phyloP scores from a whole-genome alignment of 2,888 invertebrate species.

The Synergus itoensis region DNA sequence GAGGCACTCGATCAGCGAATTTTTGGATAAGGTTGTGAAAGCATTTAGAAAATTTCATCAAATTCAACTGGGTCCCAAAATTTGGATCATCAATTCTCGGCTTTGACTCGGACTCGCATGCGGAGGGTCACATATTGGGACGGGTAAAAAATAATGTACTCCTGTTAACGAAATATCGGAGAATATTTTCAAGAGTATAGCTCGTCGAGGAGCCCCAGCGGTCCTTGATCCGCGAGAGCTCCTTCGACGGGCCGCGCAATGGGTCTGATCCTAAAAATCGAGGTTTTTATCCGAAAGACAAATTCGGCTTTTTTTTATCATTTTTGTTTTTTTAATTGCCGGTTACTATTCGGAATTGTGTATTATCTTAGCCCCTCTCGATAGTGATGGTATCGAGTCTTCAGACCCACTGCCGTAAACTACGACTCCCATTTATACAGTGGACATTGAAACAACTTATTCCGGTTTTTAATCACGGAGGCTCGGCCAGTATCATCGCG shows the following conservation, averaged over 20 bases:
- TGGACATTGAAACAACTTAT: slow-evolving; percentile 78
- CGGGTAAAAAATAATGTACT: slow-evolving; percentile 72
- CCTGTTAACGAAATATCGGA: slow-evolving; percentile 69
- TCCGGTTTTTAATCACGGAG: slow-evolving; percentile 78
- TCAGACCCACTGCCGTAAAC: slow-evolving; percentile 73
- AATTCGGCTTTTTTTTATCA: neutral
- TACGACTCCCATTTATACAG: slow-evolving; percentile 77
- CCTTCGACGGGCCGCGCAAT: slow-evolving; percentile 65
- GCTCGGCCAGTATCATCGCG: slow-evolving; percentile 74
- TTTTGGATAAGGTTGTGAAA: neutral
- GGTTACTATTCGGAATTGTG: slow-evolving; percentile 8
- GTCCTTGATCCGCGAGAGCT: slow-evolving; percentile 52
- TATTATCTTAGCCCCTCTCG: neutral
- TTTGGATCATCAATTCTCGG: slow-evolving; percentile 31
- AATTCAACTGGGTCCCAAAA: slow-evolving; percentile 36
- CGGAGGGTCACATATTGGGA: slow-evolving; percentile 62
- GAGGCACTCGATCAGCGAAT: slow-evolving; percentile 75
- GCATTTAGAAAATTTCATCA: slow-evolving; percentile 15
- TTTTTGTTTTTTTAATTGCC: slow-evolving; percentile 37
- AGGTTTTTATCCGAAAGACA: neutral
- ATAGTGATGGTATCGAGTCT: slow-evolving; percentile 22
- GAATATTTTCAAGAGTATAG: slow-evolving; percentile 75
- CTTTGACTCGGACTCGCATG: slow-evolving; percentile 72
- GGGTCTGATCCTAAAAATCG: slow-evolving; percentile 53
- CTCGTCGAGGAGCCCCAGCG: slow-evolving; percentile 60